Conservation (phyloP, 1,140 invertebrate species). For the Aethina tumida region DNA sequence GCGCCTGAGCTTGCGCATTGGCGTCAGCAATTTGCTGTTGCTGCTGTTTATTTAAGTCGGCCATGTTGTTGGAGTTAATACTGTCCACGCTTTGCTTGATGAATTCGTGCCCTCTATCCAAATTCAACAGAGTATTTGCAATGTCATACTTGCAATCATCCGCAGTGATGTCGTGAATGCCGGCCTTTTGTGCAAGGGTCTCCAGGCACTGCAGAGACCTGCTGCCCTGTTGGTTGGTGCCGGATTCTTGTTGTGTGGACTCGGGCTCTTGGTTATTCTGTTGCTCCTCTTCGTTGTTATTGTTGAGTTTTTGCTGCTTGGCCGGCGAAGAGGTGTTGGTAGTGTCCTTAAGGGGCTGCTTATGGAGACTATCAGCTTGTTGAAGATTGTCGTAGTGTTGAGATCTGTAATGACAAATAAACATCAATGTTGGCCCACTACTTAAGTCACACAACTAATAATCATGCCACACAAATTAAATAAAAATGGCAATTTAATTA, state of each 20-base stretch:
- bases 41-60: slow-evolving; percentile 19
- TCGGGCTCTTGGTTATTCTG: slow-evolving; percentile 26
- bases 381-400: slow-evolving; percentile 37
- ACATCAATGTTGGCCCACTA: background rate
- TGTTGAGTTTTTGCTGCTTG: slow-evolving; percentile 25
- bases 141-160: slow-evolving; percentile 56
- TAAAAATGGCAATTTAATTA: too few relatives aligned
- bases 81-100: slow-evolving; percentile 21
- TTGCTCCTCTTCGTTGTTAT: slow-evolving; percentile 24
- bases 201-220: slow-evolving; percentile 53
- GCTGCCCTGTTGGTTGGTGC: slow-evolving; percentile 22
- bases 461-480: too few relatives aligned
- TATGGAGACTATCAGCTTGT: slow-evolving; percentile 32
- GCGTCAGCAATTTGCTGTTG: slow-evolving; percentile 26
- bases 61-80: slow-evolving; percentile 14
- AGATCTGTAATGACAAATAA: slow-evolving; percentile 30
- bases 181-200: slow-evolving; percentile 54
- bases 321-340: slow-evolving; percentile 24
- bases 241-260: slow-evolving; percentile 23
- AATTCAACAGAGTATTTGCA: slow-evolving; percentile 44
- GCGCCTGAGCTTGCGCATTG: slow-evolving; percentile 32
- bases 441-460: too few relatives aligned
- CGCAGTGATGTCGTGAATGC: slow-evolving; percentile 45
- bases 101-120: slow-evolving; percentile 38
- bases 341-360: slow-evolving; percentile 35